Percentiles rank a stretch among this genome's conserved stretches.
Conservation (phyloP, 2,797 vertebrate genomes). For the Myotis vivesi region DNA sequence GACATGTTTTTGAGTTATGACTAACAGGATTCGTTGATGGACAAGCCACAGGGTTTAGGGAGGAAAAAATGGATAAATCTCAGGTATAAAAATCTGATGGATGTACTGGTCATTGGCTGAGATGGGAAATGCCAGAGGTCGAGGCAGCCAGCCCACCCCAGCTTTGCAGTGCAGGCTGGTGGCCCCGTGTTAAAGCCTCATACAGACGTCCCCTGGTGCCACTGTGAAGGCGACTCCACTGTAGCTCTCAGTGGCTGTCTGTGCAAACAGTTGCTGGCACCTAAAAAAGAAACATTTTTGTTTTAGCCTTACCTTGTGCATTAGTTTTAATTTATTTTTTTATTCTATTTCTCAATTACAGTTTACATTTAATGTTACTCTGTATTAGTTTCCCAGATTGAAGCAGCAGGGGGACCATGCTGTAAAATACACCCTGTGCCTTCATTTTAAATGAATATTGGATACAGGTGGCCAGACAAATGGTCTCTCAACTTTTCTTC, state of each 20-base stretch:
- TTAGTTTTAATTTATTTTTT: not conserved
- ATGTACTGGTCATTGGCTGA: not conserved
- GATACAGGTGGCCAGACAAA: not conserved
- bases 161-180: not conserved
- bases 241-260: not conserved
- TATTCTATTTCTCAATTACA: not conserved
- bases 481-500: not conserved
- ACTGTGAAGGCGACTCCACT: accelerated
- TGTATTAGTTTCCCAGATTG: not conserved
- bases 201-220: accelerated
- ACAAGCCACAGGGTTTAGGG: not conserved
- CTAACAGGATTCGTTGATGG: not conserved
- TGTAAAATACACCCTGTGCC: not conserved
- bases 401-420: not conserved
- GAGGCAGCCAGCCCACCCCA: not conserved
- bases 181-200: not conserved
- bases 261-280: not conserved
- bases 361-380: not conserved
- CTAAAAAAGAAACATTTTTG: not conserved
- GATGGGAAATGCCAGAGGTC: not conserved
- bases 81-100: not conserved
- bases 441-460: conserved; percentile 37
- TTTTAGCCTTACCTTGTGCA: not conserved
- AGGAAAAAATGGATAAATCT: not conserved
- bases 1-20: not conserved